Conservation (phyloP, 1,140 invertebrate genomes). For the Drosophila sechellia region DNA sequence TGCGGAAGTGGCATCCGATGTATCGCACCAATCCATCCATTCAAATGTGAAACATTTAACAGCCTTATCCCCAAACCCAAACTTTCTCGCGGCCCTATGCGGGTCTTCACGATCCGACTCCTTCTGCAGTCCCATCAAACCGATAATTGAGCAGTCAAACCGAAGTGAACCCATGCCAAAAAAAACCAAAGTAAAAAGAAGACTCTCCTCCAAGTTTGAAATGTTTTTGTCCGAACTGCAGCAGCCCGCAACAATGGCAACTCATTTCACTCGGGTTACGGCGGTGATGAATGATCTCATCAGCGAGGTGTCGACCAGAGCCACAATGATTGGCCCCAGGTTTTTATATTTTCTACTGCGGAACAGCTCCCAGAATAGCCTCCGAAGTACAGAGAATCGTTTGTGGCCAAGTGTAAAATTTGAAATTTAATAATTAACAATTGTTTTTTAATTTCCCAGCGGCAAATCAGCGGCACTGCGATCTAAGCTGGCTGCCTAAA, state of each 20-base stretch:
- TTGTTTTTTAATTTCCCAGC: constrained; percentile 77
- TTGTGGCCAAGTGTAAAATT: constrained; percentile 76
- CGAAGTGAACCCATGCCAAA: constrained; percentile 50
- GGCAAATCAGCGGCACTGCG: constrained; percentile 34
- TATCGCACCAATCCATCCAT: not conserved
- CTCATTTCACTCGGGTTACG: constrained; percentile 75
- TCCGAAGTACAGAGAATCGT: constrained; percentile 53
- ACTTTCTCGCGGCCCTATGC: constrained; percentile 21
- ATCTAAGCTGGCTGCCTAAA: constrained; percentile 46
- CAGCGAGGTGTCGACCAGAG: constrained; percentile 77
- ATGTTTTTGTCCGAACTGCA: constrained; percentile 13
- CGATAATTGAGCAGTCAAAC: constrained; percentile 77
- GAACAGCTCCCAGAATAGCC: constrained; percentile 35
- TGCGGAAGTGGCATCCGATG: constrained; percentile 5
- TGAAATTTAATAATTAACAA: constrained; percentile 83
- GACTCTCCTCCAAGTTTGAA: constrained; percentile 28
- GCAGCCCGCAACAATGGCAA: constrained; percentile 72
- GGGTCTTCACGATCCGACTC: constrained; percentile 18
- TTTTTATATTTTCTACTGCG: not conserved
- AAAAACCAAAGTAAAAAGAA: constrained; percentile 18
- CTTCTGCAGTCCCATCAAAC: constrained; percentile 27
- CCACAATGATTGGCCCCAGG: constrained; percentile 61
- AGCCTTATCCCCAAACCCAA: not conserved
- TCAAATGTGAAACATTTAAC: constrained; percentile 4
- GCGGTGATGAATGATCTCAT: constrained; percentile 84